phyloP scores from a whole-genome alignment of 2,113 vertebrate genomes.

The Phyllostomus hastatus region DNA sequence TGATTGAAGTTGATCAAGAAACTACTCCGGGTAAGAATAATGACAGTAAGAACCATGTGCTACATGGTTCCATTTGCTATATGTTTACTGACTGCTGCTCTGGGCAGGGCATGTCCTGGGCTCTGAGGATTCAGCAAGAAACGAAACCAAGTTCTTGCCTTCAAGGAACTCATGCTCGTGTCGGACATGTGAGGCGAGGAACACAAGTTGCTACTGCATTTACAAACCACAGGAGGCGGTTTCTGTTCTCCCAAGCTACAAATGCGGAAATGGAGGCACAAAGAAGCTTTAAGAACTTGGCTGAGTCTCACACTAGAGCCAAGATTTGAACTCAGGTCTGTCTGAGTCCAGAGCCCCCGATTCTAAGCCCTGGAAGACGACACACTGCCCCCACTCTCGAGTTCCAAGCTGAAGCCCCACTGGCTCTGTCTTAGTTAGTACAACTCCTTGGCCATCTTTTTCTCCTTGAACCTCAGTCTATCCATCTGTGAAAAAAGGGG shows the following conservation, averaged over 20 bases:
- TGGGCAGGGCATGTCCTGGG: not conserved
- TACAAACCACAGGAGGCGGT: not conserved
- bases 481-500: not conserved
- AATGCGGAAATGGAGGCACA: not conserved
- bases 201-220: not conserved
- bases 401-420: not conserved
- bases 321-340: not conserved
- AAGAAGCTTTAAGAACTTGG: not conserved
- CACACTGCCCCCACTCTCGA: rapidly evolving
- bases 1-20: not conserved
- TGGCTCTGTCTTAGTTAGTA: not conserved
- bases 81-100: not conserved
- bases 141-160: not conserved
- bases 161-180: not conserved
- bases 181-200: not conserved
- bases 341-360: not conserved
- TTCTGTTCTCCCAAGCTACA: not conserved
- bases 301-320: not conserved
- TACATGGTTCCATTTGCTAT: rapidly evolving
- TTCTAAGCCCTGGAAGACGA: rapidly evolving
- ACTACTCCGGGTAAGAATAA: not conserved
- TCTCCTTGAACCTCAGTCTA: not conserved
- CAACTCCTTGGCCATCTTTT: not conserved
- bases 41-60: not conserved
- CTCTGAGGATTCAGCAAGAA: not conserved